phyloP scores from a whole-genome alignment of 2,797 vertebrate genomes.

The Hydrocynus forskahlii region DNA sequence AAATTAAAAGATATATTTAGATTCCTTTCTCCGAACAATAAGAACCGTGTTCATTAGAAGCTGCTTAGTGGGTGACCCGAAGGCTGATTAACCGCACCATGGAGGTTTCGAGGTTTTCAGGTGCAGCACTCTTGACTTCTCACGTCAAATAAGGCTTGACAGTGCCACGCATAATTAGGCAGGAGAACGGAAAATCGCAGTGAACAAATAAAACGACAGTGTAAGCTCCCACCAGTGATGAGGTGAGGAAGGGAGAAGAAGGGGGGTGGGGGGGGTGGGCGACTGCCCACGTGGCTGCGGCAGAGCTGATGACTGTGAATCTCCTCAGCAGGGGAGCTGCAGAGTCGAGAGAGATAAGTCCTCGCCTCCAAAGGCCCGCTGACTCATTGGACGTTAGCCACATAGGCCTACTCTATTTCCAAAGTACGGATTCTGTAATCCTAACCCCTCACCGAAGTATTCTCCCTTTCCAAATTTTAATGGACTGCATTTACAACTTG shows the following conservation, averaged over 20 bases:
- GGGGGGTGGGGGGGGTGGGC: background rate
- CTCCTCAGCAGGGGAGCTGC: constrained; percentile 41
- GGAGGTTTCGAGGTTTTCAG: background rate
- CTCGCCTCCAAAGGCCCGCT: constrained; percentile 29
- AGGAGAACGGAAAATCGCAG: constrained; percentile 4
- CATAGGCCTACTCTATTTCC: constrained; percentile 1
- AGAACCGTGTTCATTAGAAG: constrained; percentile 32
- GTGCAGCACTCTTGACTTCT: background rate
- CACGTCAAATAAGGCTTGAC: constrained; percentile 13
- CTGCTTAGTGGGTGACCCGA: constrained; percentile 10
- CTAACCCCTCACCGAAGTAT: constrained; percentile 7
- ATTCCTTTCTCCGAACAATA: background rate
- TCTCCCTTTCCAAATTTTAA: constrained; percentile 9
- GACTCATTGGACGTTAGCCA: constrained; percentile 33
- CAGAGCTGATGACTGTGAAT: constrained; percentile 31
- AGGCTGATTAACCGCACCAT: background rate
- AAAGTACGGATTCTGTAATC: constrained; percentile 23
- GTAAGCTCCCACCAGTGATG: constrained; percentile 27
- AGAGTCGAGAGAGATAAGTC: constrained; percentile 44
- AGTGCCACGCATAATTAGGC: constrained; percentile 24
- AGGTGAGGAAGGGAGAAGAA: constrained; percentile 11
- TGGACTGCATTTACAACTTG: constrained; percentile 28
- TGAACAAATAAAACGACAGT: constrained; percentile 13
- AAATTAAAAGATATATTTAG: constrained; percentile 33
- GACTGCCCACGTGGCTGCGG: constrained; percentile 31